Base-by-base conservation (phyloP, 2,113 vertebrate genomes). In the Zosterops japonicus region DNA sequence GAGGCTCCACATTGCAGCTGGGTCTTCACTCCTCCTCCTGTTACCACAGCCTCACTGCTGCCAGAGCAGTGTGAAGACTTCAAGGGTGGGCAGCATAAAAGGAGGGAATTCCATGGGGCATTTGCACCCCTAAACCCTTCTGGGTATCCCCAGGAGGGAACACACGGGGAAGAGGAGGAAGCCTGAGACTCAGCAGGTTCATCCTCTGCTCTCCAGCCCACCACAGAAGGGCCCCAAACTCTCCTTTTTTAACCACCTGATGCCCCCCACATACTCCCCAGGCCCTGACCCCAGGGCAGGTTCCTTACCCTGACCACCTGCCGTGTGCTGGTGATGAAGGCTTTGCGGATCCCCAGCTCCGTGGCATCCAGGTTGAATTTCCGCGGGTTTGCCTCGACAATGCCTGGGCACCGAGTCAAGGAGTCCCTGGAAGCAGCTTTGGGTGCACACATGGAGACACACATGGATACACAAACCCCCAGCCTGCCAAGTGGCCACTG, bases 331-430 rank as follows among this genome's bases (percentile, higher is more conserved):
- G 98, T 98, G 97, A 99, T 99, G 97, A 99, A 99, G 74, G 98
- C 97, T 97, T 99, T 99, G 94, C 99, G 98, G 97, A 99, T 98
- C 4, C 96, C 98, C 97, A 99, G 96, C 96, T 99, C 99, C 0
- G 98, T 95, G 2, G 98, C 97, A 87, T 99, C 99, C 2, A 99
- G 98, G 97, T 99, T 99, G 96, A 99, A 99, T 97, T 99, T 99
- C 95, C 98, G 98, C 2, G 99, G 99, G 96, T 99, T 99, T 12
- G 99, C 98, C 98, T 99, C 99, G 9, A 99, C 99, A 56, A 99
- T 99, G 95, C 99, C 85, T 99, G 90, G 83, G 72, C 83, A 74
- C 50, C 3, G 42, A 97, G 97, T 98, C 94, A 98, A 98, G 98
- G 98, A 95, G 95, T 67, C 69, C 31, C 42, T 6, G 0, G 24